A percentile compares a stretch with the other conserved stretches of the same genome.
Conservation (phyloP, 2,113 vertebrate species). For the Gobius niger region DNA sequence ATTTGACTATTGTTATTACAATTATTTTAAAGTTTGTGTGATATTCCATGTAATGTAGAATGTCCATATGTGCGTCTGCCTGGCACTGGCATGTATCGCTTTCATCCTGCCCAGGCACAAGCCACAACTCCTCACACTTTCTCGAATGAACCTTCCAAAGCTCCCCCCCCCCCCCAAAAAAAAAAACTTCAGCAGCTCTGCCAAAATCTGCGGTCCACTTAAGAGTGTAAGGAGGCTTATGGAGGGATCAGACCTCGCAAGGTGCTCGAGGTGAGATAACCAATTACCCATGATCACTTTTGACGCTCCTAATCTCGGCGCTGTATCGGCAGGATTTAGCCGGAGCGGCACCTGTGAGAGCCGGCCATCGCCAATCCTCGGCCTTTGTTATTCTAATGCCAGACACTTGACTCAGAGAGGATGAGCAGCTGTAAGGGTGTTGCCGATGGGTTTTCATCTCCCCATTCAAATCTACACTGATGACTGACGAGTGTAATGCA, state of each 20-base stretch:
- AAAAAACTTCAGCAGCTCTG: conserved; percentile 50
- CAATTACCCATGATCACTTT: conserved; percentile 80
- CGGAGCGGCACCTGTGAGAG: conserved; percentile 69
- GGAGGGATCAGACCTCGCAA: conserved; percentile 70
- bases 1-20: no score
- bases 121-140: conserved; percentile 63
- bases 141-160: conserved; percentile 73
- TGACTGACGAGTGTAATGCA: conserved; percentile 21
- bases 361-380: conserved; percentile 65
- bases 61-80: conserved; percentile 29
- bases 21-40: no score
- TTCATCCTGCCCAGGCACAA: conserved; percentile 68
- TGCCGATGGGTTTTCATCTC: background rate
- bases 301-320: conserved; percentile 77
- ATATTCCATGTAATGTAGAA: background rate
- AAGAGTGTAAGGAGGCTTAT: conserved; percentile 74
- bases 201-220: conserved; percentile 71
- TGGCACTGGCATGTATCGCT: conserved; percentile 45
- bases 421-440: conserved; percentile 56
- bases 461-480: conserved; percentile 6
- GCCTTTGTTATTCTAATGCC: conserved; percentile 79
- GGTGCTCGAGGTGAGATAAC: conserved; percentile 76
- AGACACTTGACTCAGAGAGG: conserved; percentile 64
- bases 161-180: conserved; percentile 25
- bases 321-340: conserved; percentile 71